A percentile compares a stretch with the other conserved stretches of the same genome.
phyloP scores from a whole-genome alignment of 2,113 vertebrate genomes.

The Anoplopoma fimbria region DNA sequence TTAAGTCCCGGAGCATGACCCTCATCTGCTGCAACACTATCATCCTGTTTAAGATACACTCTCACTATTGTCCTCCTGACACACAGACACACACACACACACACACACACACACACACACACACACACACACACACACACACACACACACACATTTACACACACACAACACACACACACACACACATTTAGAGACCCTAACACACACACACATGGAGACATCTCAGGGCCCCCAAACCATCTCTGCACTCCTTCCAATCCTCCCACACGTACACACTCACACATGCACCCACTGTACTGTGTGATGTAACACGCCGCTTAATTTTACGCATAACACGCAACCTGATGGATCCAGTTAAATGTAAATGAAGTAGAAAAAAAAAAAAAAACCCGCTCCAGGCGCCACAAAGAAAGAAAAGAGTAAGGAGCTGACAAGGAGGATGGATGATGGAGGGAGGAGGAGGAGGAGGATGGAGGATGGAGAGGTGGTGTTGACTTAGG shows the following conservation, averaged over 20 bases:
- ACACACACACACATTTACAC: conserved; percentile 27
- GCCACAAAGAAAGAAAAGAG: conserved; percentile 15
- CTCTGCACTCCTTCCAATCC: conserved; percentile 2
- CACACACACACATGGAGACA: conserved; percentile 1
- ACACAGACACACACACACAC: conserved; percentile 31
- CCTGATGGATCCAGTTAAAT: conserved; percentile 65
- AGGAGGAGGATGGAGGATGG: neutral
- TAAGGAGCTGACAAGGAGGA: conserved; percentile 50
- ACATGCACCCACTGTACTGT: conserved; percentile 13
- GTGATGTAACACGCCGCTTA: conserved; percentile 61
- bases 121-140: conserved; percentile 32
- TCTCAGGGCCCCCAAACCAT: conserved; percentile 49
- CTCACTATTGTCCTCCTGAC: conserved; percentile 67
- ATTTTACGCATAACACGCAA: conserved; percentile 54
- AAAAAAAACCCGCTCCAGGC: conserved; percentile 25
- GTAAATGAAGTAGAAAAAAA: conserved; percentile 12
- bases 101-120: conserved; percentile 11
- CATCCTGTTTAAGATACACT: conserved; percentile 77
- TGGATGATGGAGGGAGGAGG: conserved; percentile 31
- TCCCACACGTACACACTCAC: conserved; percentile 30
- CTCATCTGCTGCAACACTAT: conserved; percentile 73
- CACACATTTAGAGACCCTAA: conserved; percentile 20
- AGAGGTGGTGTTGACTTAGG: neutral
- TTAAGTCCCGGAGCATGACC: conserved; percentile 79
- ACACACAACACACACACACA: conserved; percentile 8